phyloP scores from a whole-genome alignment of 2,888 invertebrate species.

The Stenoptilia bipunctidactyla region DNA sequence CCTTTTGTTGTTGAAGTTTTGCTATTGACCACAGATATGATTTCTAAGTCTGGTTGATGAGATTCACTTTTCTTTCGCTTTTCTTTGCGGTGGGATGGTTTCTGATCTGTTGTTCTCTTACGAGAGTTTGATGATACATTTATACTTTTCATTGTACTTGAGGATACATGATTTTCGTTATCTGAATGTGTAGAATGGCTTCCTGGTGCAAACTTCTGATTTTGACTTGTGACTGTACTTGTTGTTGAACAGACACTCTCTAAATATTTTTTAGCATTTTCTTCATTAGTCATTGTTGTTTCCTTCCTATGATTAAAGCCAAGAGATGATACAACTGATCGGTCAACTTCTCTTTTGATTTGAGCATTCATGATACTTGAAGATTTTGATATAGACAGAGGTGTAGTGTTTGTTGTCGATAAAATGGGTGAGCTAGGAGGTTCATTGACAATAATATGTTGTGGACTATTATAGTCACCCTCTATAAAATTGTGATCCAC shows the following conservation, averaged over 20 bases:
- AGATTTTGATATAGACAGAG: neutral
- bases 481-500: conserved; percentile 56
- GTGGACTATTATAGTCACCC: conserved; percentile 28
- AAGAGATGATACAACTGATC: neutral
- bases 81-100: conserved; percentile 58
- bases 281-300: neutral
- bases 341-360: neutral
- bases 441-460: conserved; percentile 8
- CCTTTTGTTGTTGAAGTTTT: conserved; percentile 27
- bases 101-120: conserved; percentile 51
- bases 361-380: neutral
- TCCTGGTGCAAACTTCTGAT: conserved; percentile 17
- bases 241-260: conserved; percentile 11
- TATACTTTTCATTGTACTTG: conserved; percentile 11
- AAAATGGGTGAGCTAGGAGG: too few relatives aligned
- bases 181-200: conserved; percentile 18
- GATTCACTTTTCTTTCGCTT: conserved; percentile 52
- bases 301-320: neutral
- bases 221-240: conserved; percentile 18
- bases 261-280: neutral
- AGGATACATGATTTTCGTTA: conserved; percentile 12
- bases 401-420: neutral
- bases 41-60: conserved; percentile 18
- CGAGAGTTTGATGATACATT: conserved; percentile 34
- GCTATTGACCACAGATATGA: conserved; percentile 24